A percentile compares a stretch with the other conserved stretches of the same genome.
Evolutionary conservation across 2,888 invertebrate species (phyloP).

Genomic region (Tiliacea aurago): DNA sequence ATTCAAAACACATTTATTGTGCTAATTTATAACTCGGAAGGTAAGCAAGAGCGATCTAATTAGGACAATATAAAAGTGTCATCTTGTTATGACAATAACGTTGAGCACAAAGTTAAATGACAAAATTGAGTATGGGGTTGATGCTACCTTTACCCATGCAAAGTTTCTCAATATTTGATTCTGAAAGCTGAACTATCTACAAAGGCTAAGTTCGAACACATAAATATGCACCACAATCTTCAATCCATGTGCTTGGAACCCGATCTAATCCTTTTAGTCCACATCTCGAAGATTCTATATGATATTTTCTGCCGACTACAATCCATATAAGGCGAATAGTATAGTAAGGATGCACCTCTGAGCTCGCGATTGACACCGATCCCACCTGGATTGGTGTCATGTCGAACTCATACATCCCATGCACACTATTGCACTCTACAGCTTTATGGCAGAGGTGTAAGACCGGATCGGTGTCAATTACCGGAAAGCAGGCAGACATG

Average conservation of each 20-base stretch:
- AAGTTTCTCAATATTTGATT: not conserved
- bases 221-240: not conserved
- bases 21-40: not conserved
- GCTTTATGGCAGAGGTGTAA: not conserved
- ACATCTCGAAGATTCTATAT: not conserved
- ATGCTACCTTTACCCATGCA: not conserved
- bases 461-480: constrained; percentile 25
- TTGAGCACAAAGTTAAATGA: not conserved
- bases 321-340: not conserved
- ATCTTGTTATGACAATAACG: not conserved
- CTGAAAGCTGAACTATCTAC: not conserved
- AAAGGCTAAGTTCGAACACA: not conserved
- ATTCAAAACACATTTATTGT: not conserved
- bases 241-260: not conserved
- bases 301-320: not conserved
- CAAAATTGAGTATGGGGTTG: not conserved
- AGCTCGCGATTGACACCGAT: constrained; percentile 14
- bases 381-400: not conserved
- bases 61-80: not conserved
- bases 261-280: constrained; percentile 1
- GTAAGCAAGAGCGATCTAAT: not conserved
- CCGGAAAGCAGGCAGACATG: not conserved
- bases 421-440: not conserved
- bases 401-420: not conserved
- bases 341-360: not conserved